Conservation (phyloP, 2,797 vertebrate species). For the Trematomus bernacchii region DNA sequence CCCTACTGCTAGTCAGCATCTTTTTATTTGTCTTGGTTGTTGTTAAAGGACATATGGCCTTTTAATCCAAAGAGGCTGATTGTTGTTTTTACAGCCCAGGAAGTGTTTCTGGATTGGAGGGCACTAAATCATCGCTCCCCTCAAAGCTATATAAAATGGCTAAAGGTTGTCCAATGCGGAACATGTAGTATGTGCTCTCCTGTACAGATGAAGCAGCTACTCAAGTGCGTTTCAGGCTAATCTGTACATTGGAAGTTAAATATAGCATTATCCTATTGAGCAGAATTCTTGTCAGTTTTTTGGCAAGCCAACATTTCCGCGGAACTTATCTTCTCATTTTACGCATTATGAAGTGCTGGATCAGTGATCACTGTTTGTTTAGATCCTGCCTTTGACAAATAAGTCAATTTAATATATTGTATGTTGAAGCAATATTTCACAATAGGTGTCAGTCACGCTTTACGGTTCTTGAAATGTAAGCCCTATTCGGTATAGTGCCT, state of each 20-base stretch:
- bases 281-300: neutral
- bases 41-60: slow-evolving; percentile 78
- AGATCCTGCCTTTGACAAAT: slow-evolving; percentile 38
- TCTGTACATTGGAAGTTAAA: slow-evolving; percentile 6
- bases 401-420: slow-evolving; percentile 41
- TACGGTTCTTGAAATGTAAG: slow-evolving; percentile 70
- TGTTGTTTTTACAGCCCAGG: slow-evolving; percentile 78
- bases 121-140: slow-evolving; percentile 72
- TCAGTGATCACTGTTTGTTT: slow-evolving; percentile 28
- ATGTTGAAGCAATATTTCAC: slow-evolving; percentile 62
- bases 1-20: slow-evolving; percentile 71
- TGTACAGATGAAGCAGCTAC: slow-evolving; percentile 48
- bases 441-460: slow-evolving; percentile 76
- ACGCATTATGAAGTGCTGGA: neutral
- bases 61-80: slow-evolving; percentile 79
- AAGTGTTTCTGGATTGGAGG: slow-evolving; percentile 75
- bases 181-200: slow-evolving; percentile 26
- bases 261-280: neutral
- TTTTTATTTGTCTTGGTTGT: slow-evolving; percentile 65
- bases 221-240: slow-evolving; percentile 22
- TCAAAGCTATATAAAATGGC: slow-evolving; percentile 61
- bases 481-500: slow-evolving; percentile 65
- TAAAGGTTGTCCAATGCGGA: slow-evolving; percentile 57
- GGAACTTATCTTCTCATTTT: slow-evolving; percentile 3
- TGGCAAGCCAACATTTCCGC: slow-evolving; percentile 6